A percentile compares a stretch with the other conserved stretches of the same genome.
These are phyloP conservation scores for Teinopalpus imperialis DNA, from an alignment of 2,888 invertebrate species.

Conservation along the genomic window DNA sequence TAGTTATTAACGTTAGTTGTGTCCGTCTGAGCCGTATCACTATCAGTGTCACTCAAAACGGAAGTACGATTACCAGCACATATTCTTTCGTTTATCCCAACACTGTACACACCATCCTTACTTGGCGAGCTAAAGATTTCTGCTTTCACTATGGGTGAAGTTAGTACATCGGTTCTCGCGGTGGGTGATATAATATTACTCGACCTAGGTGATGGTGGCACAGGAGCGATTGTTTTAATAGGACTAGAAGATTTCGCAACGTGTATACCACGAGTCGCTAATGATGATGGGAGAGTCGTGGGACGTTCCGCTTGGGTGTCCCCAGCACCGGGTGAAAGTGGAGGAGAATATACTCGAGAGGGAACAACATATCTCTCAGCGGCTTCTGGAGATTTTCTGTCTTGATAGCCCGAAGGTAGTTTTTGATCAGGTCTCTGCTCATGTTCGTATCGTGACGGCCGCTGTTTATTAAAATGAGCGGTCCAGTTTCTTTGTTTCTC, in stretches of 20 bases:
- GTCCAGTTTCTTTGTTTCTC: constrained; percentile 97
- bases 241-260: constrained; percentile 72
- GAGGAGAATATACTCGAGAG: constrained; percentile 76
- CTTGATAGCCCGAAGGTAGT: constrained; percentile 57
- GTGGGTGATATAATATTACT: constrained; percentile 49
- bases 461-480: constrained; percentile 92
- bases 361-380: constrained; percentile 64
- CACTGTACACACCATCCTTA: constrained; percentile 42
- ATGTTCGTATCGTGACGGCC: constrained; percentile 71
- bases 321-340: constrained; percentile 81
- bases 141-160: constrained; percentile 48
- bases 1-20: constrained; percentile 34
- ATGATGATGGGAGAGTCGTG: constrained; percentile 62
- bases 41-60: constrained; percentile 50
- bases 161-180: constrained; percentile 47
- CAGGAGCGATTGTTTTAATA: constrained; percentile 56
- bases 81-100: constrained; percentile 44
- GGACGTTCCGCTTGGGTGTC: constrained; percentile 76
- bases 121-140: constrained; percentile 51
- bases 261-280: constrained; percentile 60
- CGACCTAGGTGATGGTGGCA: constrained; percentile 54
- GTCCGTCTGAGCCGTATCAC: constrained; percentile 33
- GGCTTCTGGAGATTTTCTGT: constrained; percentile 65
- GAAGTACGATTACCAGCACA: constrained; percentile 45
- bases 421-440: constrained; percentile 61